These are phyloP conservation scores for Oncorhynchus gorbuscha DNA, from an alignment of 2,113 vertebrate species.

Conservation along the genomic window DNA sequence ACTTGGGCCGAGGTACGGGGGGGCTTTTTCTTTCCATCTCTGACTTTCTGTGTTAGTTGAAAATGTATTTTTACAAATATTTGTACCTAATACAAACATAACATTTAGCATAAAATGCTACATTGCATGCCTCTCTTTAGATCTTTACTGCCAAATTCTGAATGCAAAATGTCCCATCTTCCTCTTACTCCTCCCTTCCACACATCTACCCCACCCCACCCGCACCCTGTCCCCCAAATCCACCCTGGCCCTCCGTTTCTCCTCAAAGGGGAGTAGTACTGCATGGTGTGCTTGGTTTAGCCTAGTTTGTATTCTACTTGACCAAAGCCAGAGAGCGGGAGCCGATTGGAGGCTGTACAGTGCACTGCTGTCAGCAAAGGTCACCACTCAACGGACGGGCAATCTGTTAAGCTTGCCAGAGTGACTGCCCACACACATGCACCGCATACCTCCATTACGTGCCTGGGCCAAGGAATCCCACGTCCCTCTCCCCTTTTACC, in stretches of 20 bases:
- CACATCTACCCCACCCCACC: neutral
- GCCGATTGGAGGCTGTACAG: neutral
- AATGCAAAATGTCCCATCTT: neutral
- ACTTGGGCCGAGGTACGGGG: too few species aligned
- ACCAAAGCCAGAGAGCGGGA: neutral
- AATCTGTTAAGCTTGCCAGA: neutral
- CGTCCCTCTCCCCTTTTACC: neutral
- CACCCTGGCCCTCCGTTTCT: neutral
- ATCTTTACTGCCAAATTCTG: too few species aligned
- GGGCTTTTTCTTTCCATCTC: too few species aligned
- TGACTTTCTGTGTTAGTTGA: too few species aligned
- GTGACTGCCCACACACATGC: too few species aligned
- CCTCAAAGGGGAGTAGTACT: neutral
- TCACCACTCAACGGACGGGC: neutral
- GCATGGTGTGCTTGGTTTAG: neutral
- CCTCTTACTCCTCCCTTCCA: neutral
- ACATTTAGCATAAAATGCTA: too few species aligned
- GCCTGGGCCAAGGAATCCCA: too few species aligned
- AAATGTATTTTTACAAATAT: too few species aligned
- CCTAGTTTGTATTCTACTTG: neutral
- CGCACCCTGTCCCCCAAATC: neutral
- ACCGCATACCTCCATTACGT: too few species aligned
- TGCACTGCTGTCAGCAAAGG: neutral
- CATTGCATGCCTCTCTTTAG: too few species aligned
- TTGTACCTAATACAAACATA: too few species aligned